Evolutionary conservation across 2,113 vertebrate species (phyloP).

Genomic region (Mellivora capensis): DNA sequence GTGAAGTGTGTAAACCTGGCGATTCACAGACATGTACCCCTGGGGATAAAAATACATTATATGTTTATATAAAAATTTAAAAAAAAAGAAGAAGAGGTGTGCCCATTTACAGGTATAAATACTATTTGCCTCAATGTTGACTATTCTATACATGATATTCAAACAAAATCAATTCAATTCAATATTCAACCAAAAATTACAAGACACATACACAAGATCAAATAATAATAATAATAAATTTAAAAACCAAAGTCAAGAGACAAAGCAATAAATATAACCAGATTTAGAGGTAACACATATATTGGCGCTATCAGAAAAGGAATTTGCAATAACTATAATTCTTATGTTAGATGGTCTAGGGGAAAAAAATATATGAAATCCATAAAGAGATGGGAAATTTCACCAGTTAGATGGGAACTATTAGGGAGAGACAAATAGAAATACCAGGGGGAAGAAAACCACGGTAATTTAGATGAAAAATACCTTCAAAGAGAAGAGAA

Average conservation of each 20-base stretch:
- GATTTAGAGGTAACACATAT: background rate
- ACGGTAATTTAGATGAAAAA: background rate
- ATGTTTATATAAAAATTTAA: too few relatives aligned
- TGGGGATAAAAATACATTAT: too few relatives aligned
- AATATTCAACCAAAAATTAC: background rate
- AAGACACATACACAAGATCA: background rate
- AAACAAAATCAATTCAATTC: background rate
- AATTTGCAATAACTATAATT: background rate
- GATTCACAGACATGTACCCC: too few relatives aligned
- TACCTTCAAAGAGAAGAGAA: background rate
- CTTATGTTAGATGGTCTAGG: background rate
- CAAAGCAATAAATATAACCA: background rate
- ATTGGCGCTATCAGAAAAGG: background rate
- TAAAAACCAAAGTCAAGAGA: background rate
- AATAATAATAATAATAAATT: background rate
- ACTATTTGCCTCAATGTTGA: background rate
- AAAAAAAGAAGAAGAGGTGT: background rate
- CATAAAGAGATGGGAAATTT: background rate
- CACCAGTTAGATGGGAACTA: background rate
- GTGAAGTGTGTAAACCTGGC: too few relatives aligned
- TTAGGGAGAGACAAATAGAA: background rate
- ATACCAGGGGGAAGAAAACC: background rate
- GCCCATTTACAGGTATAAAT: background rate
- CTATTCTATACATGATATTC: background rate
- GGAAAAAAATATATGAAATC: background rate